These are phyloP conservation scores for Iguana delicatissima DNA, from an alignment of 2,797 vertebrate species.

Conservation along the genomic window DNA sequence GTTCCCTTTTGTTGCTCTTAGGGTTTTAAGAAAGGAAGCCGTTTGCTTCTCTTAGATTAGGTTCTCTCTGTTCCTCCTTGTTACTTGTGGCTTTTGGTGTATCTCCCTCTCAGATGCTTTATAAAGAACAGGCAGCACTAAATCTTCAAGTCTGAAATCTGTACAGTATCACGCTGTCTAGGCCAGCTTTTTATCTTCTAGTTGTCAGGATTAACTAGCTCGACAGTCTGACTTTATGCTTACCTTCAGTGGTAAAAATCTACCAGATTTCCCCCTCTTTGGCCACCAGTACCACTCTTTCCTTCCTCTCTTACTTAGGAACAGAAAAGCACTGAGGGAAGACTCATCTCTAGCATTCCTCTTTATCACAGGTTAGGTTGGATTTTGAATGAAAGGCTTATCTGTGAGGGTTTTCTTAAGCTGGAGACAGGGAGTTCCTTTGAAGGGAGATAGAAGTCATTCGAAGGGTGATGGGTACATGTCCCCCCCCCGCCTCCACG, in stretches of 20 bases:
- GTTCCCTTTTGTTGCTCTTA: conserved; percentile 46
- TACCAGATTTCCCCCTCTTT: conserved; percentile 43
- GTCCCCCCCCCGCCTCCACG: neutral
- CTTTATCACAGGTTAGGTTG: conserved; percentile 61
- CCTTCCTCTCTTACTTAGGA: neutral
- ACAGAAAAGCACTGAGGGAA: conserved; percentile 38
- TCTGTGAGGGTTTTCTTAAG: conserved; percentile 10
- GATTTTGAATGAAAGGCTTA: conserved; percentile 51
- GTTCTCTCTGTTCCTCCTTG: conserved; percentile 63
- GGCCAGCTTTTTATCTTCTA: conserved; percentile 47
- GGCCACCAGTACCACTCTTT: no score
- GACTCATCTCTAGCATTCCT: conserved; percentile 51
- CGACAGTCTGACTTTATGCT: conserved; percentile 39
- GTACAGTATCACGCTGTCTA: conserved; percentile 23
- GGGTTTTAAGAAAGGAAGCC: conserved; percentile 54
- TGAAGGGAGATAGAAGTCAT: neutral
- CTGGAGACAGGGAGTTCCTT: neutral
- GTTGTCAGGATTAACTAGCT: conserved; percentile 46
- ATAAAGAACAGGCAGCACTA: conserved; percentile 30
- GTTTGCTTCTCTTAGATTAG: conserved; percentile 1
- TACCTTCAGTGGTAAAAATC: conserved; percentile 52
- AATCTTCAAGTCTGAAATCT: conserved; percentile 49
- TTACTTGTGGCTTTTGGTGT: conserved; percentile 37
- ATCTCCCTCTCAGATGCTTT: conserved; percentile 39
- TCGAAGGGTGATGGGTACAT: neutral